Conservation (phyloP, 1,140 invertebrate genomes). For the Plectrocnemia conspersa region DNA sequence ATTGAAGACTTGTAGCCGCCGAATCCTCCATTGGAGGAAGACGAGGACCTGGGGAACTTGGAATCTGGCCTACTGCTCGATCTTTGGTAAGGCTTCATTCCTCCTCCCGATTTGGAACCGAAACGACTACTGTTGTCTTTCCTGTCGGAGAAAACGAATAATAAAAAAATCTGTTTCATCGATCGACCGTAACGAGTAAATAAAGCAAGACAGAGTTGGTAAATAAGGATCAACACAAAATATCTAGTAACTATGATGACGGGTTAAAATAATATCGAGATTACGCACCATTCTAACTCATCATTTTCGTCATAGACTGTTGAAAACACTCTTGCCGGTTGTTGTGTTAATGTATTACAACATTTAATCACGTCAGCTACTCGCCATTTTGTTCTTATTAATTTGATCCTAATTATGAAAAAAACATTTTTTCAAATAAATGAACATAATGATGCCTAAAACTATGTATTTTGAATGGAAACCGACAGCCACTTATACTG, state of each 20-base stretch:
- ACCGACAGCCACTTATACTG: too few species aligned
- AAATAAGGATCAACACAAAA: not conserved
- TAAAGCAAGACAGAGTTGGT: conserved; percentile 4
- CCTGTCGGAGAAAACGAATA: too few species aligned
- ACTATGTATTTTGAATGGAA: too few species aligned
- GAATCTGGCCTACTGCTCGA: conserved; percentile 38
- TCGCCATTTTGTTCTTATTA: not conserved
- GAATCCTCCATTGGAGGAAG: conserved; percentile 43
- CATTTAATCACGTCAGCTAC: not conserved
- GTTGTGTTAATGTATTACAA: not conserved
- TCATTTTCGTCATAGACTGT: too few species aligned
- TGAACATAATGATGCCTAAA: too few species aligned
- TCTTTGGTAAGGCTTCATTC: conserved; percentile 34
- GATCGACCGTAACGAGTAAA: conserved; percentile 36
- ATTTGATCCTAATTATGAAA: conserved; percentile 2
- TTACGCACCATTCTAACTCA: not conserved
- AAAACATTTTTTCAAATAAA: too few species aligned
- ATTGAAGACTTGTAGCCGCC: conserved; percentile 43
- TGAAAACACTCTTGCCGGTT: not conserved
- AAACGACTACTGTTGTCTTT: conserved; percentile 39
- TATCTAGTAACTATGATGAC: not conserved
- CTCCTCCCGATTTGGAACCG: conserved; percentile 40
- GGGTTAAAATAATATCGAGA: not conserved
- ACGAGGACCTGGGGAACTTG: conserved; percentile 44
- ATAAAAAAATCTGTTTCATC: conserved; percentile 45